Percentiles rank a stretch among this genome's conserved stretches.
These are phyloP conservation scores for Petrocephalus zakoni DNA, from an alignment of 2,113 vertebrate species.

Conservation along the genomic window DNA sequence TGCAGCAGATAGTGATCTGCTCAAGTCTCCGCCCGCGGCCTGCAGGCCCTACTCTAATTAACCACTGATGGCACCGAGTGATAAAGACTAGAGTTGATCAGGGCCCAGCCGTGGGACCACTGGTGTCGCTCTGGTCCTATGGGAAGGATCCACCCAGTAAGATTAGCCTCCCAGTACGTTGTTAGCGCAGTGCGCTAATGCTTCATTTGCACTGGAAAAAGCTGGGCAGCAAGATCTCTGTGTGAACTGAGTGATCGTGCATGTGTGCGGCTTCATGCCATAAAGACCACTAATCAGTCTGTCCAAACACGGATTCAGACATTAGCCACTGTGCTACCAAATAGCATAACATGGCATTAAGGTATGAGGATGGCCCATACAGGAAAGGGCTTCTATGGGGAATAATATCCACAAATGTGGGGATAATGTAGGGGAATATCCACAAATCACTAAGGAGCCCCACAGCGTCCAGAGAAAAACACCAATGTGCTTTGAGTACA, in stretches of 20 bases:
- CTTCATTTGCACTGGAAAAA: not conserved
- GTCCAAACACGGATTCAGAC: not conserved
- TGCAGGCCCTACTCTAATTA: not conserved
- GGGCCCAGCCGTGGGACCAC: not conserved
- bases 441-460: not conserved
- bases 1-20: not conserved
- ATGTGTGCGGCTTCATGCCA: not conserved
- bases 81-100: not conserved
- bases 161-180: not conserved
- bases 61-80: not conserved
- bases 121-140: not conserved
- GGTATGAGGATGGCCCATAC: not conserved
- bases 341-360: not conserved
- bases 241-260: not conserved
- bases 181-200: not conserved
- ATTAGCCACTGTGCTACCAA: not conserved
- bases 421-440: not conserved
- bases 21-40: conserved; percentile 3
- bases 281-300: not conserved
- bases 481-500: not conserved
- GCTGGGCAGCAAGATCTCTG: not conserved
- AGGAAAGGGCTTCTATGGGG: not conserved
- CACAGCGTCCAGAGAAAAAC: not conserved
- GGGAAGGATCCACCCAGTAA: conserved; percentile 2
- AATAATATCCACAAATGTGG: not conserved